Percentiles rank a stretch among this genome's conserved stretches.
Conservation (phyloP, 2,888 invertebrate species). For the Nomada hirtipes region DNA sequence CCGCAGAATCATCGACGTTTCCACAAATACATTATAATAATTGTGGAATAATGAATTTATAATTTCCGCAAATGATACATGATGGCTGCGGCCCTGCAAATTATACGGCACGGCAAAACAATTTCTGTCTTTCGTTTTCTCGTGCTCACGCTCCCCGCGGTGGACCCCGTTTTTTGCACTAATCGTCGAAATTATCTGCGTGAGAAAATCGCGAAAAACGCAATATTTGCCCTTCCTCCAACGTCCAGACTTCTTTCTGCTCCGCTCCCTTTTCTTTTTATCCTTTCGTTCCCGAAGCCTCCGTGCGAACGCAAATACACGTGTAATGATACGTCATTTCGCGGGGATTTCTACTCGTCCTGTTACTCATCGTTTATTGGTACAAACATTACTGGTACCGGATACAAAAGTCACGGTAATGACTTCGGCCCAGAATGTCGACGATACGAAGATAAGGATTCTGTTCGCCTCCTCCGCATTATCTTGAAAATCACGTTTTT, state of each 20-base stretch:
- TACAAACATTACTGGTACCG: slow-evolving; percentile 63
- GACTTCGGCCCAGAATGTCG: slow-evolving; percentile 58
- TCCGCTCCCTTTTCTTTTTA: slow-evolving; percentile 46
- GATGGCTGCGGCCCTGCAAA: slow-evolving; percentile 80
- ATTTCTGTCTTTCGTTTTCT: slow-evolving; percentile 76
- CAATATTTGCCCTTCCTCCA: slow-evolving; percentile 54
- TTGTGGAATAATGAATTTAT: slow-evolving; percentile 84
- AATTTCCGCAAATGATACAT: slow-evolving; percentile 83
- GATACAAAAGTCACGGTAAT: slow-evolving; percentile 68
- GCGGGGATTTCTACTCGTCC: slow-evolving; percentile 66
- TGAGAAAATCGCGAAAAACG: slow-evolving; percentile 79
- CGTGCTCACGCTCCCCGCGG: slow-evolving; percentile 50
- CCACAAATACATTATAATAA: slow-evolving; percentile 82
- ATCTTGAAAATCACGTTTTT: background rate
- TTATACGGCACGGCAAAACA: slow-evolving; percentile 80
- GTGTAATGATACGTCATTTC: slow-evolving; percentile 71
- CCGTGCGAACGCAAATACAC: slow-evolving; percentile 62
- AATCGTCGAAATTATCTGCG: slow-evolving; percentile 78
- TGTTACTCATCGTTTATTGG: slow-evolving; percentile 70
- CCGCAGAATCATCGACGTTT: slow-evolving; percentile 74
- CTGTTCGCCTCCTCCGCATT: slow-evolving; percentile 13
- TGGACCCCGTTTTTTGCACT: slow-evolving; percentile 70
- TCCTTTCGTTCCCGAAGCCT: slow-evolving; percentile 46
- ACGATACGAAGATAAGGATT: slow-evolving; percentile 65
- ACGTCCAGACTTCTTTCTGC: slow-evolving; percentile 42